Evolutionary conservation across 1,140 invertebrate genomes (phyloP), one percentile per base, ranked within the genome.

Genomic region (Heterodera schachtii): DNA sequence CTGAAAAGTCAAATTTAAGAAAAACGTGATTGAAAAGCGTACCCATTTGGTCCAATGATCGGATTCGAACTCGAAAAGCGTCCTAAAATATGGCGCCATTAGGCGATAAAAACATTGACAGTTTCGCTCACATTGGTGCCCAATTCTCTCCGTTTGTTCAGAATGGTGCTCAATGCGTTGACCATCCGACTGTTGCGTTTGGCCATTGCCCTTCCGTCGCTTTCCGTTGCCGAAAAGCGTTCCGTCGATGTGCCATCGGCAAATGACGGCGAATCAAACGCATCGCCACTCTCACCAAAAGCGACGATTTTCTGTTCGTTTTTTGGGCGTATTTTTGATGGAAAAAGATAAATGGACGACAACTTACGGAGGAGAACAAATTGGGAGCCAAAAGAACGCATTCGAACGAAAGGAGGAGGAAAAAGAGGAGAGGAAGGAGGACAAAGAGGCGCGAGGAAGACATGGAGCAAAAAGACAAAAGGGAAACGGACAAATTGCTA

Each of bases 11-110:
- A 19, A 64, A n/a, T 16, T 64, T 16, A 64, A 3, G 19, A 60
- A 64, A n/a, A 64, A 64, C 11, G 57, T 5, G 16, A 3, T 19
- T 2, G 19, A 3, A 64, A 64, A 64, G 57, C 57, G 13, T 64
- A 64, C 57, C 57, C 57, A 64, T 64, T 19, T 64, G 57, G 19
- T 71, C 69, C 69, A 71, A n/a, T 3, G 69, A 71, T 71, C 69
- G 31, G 69, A 46, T 13, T 41, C 44, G 69, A 41, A 71, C 69
- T 41, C 31, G 69, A 43, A 71, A 43, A 46, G 31, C 9, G 21
- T 71, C 69, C 69, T 71, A 19, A 46, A 41, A 71, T 9, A 69
- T 31, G 31, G 31, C 31, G 31, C 31, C 31, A 13, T 71, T 0
- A 64, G 57, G 5, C 13, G 16, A 19, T 64, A 46, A 44, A 31